phyloP scores from a whole-genome alignment of 2,797 vertebrate species.

The Scleropages formosus region DNA sequence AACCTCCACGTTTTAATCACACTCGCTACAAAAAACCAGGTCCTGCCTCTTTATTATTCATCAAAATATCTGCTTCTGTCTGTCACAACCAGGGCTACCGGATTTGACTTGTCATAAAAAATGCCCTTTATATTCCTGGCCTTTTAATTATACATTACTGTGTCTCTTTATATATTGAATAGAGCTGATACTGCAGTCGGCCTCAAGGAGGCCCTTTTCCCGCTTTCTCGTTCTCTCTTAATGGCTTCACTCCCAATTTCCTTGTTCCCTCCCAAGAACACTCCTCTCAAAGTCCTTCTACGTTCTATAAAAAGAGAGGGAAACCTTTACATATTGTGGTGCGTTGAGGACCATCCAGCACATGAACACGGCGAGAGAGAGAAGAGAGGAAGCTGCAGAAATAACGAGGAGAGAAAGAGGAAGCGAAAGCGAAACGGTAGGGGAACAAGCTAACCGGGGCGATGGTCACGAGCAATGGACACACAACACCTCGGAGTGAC shows the following conservation, averaged over 20 bases:
- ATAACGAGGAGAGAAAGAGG: constrained; percentile 20
- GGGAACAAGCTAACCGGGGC: constrained; percentile 8
- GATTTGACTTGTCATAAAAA: constrained; percentile 42
- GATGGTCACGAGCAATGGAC: constrained; percentile 27
- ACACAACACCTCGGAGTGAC: not conserved
- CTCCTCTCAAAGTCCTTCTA: constrained; percentile 35
- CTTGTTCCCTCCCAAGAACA: constrained; percentile 18
- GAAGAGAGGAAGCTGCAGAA: constrained; percentile 26
- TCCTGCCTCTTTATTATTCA: constrained; percentile 48
- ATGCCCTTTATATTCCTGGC: constrained; percentile 47
- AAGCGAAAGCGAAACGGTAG: constrained; percentile 28
- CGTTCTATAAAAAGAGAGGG: constrained; percentile 33
- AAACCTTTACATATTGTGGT: constrained; percentile 24
- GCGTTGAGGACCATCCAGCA: not conserved
- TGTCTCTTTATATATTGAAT: constrained; percentile 51
- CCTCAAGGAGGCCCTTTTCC: constrained; percentile 39
- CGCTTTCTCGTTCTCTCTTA: not conserved
- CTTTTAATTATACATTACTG: constrained; percentile 46
- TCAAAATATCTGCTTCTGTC: constrained; percentile 49
- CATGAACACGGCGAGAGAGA: constrained; percentile 7
- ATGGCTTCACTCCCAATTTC: constrained; percentile 39
- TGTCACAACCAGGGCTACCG: constrained; percentile 35
- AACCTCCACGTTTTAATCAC: constrained; percentile 37
- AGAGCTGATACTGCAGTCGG: constrained; percentile 44
- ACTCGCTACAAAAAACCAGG: constrained; percentile 46